Base-by-base conservation (phyloP, 2,113 vertebrate genomes). In the Myiozetetes cayanensis region DNA sequence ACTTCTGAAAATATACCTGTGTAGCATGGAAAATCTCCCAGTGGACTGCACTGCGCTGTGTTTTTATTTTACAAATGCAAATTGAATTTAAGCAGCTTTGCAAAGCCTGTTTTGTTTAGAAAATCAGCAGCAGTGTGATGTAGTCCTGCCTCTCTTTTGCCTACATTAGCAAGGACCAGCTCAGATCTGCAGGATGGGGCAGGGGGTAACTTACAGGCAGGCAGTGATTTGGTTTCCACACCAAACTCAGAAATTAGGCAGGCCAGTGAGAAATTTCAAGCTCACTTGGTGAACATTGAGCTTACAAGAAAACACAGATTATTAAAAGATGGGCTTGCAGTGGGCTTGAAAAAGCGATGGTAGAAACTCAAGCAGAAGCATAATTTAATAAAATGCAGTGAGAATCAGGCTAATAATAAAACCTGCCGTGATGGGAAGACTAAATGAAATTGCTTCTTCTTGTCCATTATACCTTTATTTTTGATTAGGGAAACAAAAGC, bases 401-500 rank as follows among this genome's bases (percentile, higher is more conserved):
- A 49, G 83, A 96, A 89, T 91, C 85, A 81, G 61, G 22, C 7
- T 24, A 87, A 93, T 80, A 81, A 96, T 78, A 93, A 97, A 94
- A 73, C 41, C 89, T 83, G 46, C 33, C 27, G 1, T 66, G 77
- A 87, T 52, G 82, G 95, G 53, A 94, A 79, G 75, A 91, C 46
- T 52, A 70, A 86, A 95, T 31, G 7, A 96, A 97, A 96, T 37
- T 46, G 76, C 85, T 93, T 33, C 59, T 59, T 90, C 37, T 92
- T 12, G 10, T 47, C 78, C 47, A 91, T 95, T 93, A 86, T 50
- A 71, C 83, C 66, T 84, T 94, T 92, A 77, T 66, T 90, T 93
- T 81, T 93, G 76, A 96, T 83, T 93, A 92, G 20, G 89, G 91
- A 96, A 96, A 93, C 65, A 97, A 95, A 97, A 63, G 77, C 75